phyloP scores from a whole-genome alignment of 2,113 vertebrate genomes.

The Epinephelus lanceolatus region DNA sequence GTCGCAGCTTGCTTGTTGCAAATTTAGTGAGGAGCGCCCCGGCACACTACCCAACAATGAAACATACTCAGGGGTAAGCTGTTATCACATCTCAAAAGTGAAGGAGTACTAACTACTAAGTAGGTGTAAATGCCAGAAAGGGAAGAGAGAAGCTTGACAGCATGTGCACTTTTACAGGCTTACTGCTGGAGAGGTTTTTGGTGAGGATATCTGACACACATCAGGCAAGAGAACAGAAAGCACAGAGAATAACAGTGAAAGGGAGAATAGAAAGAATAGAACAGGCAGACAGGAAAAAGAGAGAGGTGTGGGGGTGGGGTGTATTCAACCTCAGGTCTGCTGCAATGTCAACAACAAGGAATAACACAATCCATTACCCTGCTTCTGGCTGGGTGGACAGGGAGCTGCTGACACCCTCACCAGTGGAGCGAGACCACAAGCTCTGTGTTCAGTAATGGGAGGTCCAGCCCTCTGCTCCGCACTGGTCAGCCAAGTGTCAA shows the following conservation, averaged over 20 bases:
- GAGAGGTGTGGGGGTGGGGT: constrained; percentile 22
- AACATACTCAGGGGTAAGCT: neutral
- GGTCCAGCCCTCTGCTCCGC: constrained; percentile 66
- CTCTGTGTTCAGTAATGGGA: constrained; percentile 75
- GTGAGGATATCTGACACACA: constrained; percentile 32
- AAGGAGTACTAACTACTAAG: neutral
- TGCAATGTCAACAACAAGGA: constrained; percentile 72
- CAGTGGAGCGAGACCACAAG: constrained; percentile 67
- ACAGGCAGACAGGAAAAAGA: neutral
- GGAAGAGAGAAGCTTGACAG: neutral
- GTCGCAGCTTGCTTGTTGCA: neutral
- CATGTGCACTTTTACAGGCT: neutral
- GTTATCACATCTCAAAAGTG: neutral
- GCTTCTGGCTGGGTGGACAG: constrained; percentile 63
- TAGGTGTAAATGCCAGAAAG: neutral
- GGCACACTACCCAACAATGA: neutral
- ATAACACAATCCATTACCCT: constrained; percentile 81
- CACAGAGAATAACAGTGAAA: constrained; percentile 19
- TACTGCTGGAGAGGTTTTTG: constrained; percentile 14
- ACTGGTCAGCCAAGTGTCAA: constrained; percentile 70
- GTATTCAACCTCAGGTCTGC: constrained; percentile 54
- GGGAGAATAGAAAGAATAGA: neutral
- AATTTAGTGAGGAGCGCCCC: neutral
- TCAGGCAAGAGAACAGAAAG: constrained; percentile 2
- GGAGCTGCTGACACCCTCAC: constrained; percentile 68